Conservation (phyloP, 2,888 invertebrate genomes). For the Ditula angustiorana region DNA sequence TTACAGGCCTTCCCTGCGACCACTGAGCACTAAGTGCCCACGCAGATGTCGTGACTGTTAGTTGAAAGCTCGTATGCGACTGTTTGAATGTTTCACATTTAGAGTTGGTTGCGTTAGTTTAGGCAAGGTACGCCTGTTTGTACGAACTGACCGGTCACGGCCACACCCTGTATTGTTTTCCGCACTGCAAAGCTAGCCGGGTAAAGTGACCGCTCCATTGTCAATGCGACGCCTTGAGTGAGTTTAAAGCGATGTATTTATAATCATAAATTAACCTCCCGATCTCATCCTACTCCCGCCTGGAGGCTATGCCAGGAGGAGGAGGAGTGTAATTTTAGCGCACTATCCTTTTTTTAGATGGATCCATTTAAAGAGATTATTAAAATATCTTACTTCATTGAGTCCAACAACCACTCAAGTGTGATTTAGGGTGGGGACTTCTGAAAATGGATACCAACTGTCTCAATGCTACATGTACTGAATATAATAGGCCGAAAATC, state of each 20-base stretch:
- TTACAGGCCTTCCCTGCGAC: constrained; percentile 15
- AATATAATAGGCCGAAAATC: no score
- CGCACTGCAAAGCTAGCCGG: background rate
- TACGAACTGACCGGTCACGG: constrained; percentile 2
- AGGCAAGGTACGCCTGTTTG: background rate
- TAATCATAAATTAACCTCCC: background rate
- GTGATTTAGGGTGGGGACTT: no score
- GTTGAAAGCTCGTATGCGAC: background rate
- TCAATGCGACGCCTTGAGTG: background rate
- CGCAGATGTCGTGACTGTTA: constrained; percentile 10
- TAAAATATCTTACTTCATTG: no score
- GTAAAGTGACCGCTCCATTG: background rate
- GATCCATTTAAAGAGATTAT: no score
- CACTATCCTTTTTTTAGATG: no score
- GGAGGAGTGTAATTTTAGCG: no score
- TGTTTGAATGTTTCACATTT: background rate
- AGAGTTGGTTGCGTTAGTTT: background rate
- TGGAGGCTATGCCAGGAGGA: no score
- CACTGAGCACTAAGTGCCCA: constrained; percentile 29
- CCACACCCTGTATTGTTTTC: background rate
- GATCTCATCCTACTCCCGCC: no score
- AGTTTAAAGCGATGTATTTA: background rate
- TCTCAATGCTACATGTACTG: no score
- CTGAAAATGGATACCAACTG: no score
- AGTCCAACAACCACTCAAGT: no score